Percentiles rank a stretch among this genome's conserved stretches.
phyloP scores from a whole-genome alignment of 2,113 vertebrate species.

The Puntigrus tetrazona region DNA sequence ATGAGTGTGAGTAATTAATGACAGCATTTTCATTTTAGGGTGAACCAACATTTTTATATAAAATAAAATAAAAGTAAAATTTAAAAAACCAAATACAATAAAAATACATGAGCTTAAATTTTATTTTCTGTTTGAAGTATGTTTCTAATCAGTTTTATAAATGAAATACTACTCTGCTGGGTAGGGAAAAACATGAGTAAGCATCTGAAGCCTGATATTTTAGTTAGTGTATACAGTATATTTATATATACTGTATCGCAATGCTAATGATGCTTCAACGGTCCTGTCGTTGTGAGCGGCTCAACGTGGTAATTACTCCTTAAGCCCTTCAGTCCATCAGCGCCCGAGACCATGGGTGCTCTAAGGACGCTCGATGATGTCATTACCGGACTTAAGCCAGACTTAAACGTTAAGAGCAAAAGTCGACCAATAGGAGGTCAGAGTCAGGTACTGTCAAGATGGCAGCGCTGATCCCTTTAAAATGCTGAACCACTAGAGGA shows the following conservation, averaged over 20 bases:
- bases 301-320: conserved; percentile 19
- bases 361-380: background rate
- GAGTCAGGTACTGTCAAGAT: conserved; percentile 17
- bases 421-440: background rate
- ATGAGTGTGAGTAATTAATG: too few relatives aligned
- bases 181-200: background rate
- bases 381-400: background rate
- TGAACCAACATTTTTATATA: too few relatives aligned
- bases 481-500: background rate
- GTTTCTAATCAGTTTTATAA: background rate
- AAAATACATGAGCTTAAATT: background rate
- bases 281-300: conserved; percentile 12
- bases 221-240: too few relatives aligned
- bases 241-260: background rate
- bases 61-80: too few relatives aligned
- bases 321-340: conserved; percentile 20
- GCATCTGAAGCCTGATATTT: too few relatives aligned
- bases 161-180: background rate
- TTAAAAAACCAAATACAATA: too few relatives aligned
- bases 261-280: background rate
- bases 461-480: background rate
- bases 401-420: background rate
- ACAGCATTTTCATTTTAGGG: too few relatives aligned
- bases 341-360: background rate
- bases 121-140: background rate